Evolutionary conservation across 2,888 invertebrate genomes (phyloP), one percentile per base, ranked within the genome.

Genomic region (Drosophila neotestacea): DNA sequence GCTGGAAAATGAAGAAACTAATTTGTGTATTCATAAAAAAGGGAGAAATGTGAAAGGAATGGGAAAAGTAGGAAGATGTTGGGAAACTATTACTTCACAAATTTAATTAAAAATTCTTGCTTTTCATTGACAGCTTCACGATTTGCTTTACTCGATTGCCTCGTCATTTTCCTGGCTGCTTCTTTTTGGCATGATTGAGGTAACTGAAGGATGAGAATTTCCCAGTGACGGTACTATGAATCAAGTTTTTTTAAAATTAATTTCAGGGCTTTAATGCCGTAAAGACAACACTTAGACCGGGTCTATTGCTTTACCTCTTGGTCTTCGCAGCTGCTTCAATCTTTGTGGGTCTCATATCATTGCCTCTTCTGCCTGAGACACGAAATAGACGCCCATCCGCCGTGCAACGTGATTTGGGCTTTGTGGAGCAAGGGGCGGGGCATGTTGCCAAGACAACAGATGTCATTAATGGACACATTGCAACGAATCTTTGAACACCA

Each of bases 311-410:
- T 0, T 84, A 86, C 5, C 60, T 92, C 27, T 91, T 89, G 84
- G 75, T 90, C 2, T 92, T 92, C 66, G 89, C 89, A 0, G 79
- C 72, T 10, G 77, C 85, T 7, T 90, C 88, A 4, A 56, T 91
- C 5, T 76, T 89, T 44, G 82, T 91, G 34, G 86, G 79, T 1
- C 46, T 89, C 0, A 81, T 91, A 52, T 79, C 88, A 0, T 27
- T 91, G 42, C 75, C 88, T 0, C 64, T 87, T 11, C 5, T 92
- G 48, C 91, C 91, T 1, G 92, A 90, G 65, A 92, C 90, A 4
- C 80, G 84, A 30, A 83, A 88, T 4, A 90, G 85, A 4, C 79
- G 88, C 0, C 68, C 82, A 0, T 80, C 87, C 11, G 79, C 89
- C 13, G 81, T 92, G 32, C 90, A 90, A 51, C 75, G 82, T 0